Base-by-base conservation (phyloP, 1,140 invertebrate species). In the Drosophila grimshawi region DNA sequence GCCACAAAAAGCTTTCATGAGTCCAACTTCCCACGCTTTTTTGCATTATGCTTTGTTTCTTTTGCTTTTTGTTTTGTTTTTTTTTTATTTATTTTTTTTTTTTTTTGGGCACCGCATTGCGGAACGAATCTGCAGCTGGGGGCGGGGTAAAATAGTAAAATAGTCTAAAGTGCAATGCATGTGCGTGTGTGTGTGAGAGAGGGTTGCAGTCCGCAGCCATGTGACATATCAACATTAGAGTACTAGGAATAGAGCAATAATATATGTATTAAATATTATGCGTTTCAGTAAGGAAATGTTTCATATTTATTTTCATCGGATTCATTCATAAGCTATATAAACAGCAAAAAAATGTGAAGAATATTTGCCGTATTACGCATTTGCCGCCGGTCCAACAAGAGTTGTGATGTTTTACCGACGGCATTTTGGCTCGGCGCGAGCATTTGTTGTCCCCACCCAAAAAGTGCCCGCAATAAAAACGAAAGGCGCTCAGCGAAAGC, bases 1-100 rank as follows among this genome's bases (percentile, higher is more conserved):
- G 91, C 91, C 91, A 76, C 91, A 92, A 92, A 92, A 92, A 92
- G 91, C 91, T 92, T 92, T 92, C 89, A 88, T 83, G 82, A 82
- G 80, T 88, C 72, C 77, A 65, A 68, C 80, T 74, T 81, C 67
- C 75, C 78, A 73, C 76, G 65, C 72, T 78, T 81, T 60, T 67
- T 82, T 67, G 11, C 32, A 19, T 41, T 52, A 56, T 41, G 55
- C 61, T 35, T 63, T 32, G 29, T 49, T 62, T 69, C 73, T 46
- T 46, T 75, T 69, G 53, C 33, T 57, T 76, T 73, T 65, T 55
- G 33, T 65, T 68, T 85, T 53, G 8, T 51, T 66, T n/a, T 11
- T 61, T 45, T 41, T 63, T 27, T 35, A 30, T 30, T 8, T 48
- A 11, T 52, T 45, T 46, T 8, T 30, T 35, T n/a, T 62, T 59